phyloP scores from a whole-genome alignment of 2,888 invertebrate genomes.

The Therioaphis trifolii region DNA sequence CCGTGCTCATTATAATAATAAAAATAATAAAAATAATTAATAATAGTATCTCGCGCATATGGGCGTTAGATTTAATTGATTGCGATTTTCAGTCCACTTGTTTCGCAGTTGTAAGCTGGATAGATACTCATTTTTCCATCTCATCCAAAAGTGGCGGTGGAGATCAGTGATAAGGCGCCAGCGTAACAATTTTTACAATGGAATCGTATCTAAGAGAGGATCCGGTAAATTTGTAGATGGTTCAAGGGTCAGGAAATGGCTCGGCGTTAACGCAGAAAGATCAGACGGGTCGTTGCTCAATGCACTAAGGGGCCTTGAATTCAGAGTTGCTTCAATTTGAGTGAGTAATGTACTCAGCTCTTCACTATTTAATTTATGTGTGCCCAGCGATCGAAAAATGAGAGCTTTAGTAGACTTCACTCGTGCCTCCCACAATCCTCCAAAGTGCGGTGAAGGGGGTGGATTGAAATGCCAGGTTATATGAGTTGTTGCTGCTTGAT shows the following conservation, averaged over 20 bases:
- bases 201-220: background rate
- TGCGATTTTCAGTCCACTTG: background rate
- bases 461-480: background rate
- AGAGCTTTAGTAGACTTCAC: too few relatives aligned
- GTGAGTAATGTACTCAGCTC: background rate
- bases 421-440: too few relatives aligned
- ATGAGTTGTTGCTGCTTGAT: accelerated
- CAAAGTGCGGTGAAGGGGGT: background rate
- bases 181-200: background rate
- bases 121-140: background rate
- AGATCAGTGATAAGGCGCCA: background rate
- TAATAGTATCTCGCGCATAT: too few relatives aligned
- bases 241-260: background rate
- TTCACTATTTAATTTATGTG: background rate
- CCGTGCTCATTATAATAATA: too few relatives aligned
- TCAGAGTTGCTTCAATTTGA: constrained; percentile 7
- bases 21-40: too few relatives aligned
- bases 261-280: background rate
- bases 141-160: background rate
- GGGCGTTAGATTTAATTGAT: too few relatives aligned
- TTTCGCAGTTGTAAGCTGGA: background rate
- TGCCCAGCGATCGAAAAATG: background rate
- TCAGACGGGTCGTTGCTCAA: background rate
- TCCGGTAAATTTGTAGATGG: background rate
- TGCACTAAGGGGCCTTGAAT: background rate